Evolutionary conservation across 2,888 invertebrate species (phyloP).

Genomic region (Morinoia aosen): DNA sequence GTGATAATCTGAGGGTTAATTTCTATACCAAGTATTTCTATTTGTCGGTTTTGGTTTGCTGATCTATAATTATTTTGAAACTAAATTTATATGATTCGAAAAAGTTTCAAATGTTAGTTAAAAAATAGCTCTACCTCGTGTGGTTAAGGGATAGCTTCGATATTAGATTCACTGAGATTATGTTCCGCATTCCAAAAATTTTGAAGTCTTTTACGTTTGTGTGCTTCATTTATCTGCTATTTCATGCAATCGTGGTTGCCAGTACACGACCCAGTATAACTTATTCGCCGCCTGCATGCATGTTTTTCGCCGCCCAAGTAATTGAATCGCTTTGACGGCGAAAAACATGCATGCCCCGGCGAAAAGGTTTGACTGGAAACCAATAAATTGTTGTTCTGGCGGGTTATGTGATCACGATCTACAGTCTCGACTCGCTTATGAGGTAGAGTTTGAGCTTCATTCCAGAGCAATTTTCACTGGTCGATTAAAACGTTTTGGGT

Average conservation of each 20-base stretch:
- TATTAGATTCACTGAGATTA: not conserved
- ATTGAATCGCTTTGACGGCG: too few species aligned
- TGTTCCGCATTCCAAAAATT: not conserved
- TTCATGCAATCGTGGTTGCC: not conserved
- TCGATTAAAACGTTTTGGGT: not conserved
- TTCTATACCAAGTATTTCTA: too few species aligned
- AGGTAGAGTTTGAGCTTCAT: not conserved
- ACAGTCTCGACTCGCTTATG: not conserved
- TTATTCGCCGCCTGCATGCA: too few species aligned
- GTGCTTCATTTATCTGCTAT: too few species aligned
- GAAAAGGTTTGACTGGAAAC: too few species aligned
- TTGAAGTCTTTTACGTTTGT: not conserved
- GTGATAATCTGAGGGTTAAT: too few species aligned
- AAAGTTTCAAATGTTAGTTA: too few species aligned
- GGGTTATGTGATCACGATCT: not conserved
- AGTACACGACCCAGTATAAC: not conserved
- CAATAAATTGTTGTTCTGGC: not conserved
- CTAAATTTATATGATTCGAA: too few species aligned
- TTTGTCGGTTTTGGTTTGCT: too few species aligned
- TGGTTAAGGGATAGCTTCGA: not conserved
- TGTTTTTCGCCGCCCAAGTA: too few species aligned
- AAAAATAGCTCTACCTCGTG: not conserved
- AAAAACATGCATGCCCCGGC: too few species aligned
- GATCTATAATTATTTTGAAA: too few species aligned
- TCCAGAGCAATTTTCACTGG: not conserved